Conservation (phyloP, 2,888 invertebrate species). For the Leptogaster cylindrica region DNA sequence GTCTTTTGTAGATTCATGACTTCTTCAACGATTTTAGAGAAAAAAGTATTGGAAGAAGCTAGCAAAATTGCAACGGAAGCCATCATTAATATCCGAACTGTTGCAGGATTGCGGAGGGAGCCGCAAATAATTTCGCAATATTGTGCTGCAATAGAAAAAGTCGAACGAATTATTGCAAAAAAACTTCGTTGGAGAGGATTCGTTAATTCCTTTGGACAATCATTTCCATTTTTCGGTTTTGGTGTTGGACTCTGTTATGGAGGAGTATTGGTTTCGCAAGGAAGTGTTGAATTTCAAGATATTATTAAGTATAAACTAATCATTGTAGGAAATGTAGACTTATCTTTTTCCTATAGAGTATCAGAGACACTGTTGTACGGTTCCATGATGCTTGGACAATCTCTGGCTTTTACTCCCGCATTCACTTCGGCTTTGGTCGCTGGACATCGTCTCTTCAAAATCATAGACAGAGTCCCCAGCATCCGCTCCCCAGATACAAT, state of each 20-base stretch:
- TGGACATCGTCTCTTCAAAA: constrained; percentile 71
- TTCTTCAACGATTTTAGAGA: constrained; percentile 67
- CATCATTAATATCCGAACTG: constrained; percentile 74
- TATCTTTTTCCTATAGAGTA: constrained; percentile 63
- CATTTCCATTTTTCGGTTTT: constrained; percentile 75
- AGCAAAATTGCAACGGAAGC: constrained; percentile 77
- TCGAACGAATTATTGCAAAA: constrained; percentile 63
- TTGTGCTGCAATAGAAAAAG: constrained; percentile 64
- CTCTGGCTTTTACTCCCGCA: constrained; percentile 77
- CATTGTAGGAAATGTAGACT: background rate
- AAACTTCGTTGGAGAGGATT: constrained; percentile 69
- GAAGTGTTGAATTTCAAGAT: constrained; percentile 68
- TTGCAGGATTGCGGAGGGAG: constrained; percentile 69
- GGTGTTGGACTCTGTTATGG: constrained; percentile 75
- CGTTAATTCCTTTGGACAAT: constrained; percentile 74
- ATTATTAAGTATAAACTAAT: constrained; percentile 77
- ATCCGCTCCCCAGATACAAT: constrained; percentile 62
- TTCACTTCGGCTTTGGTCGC: constrained; percentile 75
- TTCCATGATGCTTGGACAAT: constrained; percentile 78
- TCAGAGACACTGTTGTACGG: constrained; percentile 78
- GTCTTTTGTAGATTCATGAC: constrained; percentile 63
- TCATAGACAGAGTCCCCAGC: constrained; percentile 67
- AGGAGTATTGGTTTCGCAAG: constrained; percentile 70
- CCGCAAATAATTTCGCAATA: constrained; percentile 68
- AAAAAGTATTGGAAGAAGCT: constrained; percentile 69